Conservation (phyloP, 1,140 invertebrate species). For the Chlorops oryzae region DNA sequence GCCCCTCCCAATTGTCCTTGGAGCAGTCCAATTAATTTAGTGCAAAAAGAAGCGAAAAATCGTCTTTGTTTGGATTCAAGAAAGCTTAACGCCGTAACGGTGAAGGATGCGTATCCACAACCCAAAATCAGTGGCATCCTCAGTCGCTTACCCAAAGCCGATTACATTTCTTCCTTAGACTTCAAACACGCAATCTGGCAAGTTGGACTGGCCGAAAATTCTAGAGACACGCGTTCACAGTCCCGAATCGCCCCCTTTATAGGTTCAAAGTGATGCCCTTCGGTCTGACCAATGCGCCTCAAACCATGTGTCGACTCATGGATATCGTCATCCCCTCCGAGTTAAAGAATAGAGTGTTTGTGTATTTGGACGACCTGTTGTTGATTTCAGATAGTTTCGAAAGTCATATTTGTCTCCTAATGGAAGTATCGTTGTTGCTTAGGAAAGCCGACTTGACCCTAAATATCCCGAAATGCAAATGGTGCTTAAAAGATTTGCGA, state of each 20-base stretch:
- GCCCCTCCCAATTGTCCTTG: constrained; percentile 13
- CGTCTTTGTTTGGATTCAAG: constrained; percentile 11
- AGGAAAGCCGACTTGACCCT: constrained; percentile 7
- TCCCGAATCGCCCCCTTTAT: constrained; percentile 4
- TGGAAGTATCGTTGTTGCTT: constrained; percentile 1
- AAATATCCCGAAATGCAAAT: constrained; percentile 24
- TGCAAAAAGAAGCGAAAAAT: constrained; percentile 7
- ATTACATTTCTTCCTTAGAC: constrained; percentile 8
- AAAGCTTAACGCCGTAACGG: constrained; percentile 9
- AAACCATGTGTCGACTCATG: constrained; percentile 8
- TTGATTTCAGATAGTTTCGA: constrained; percentile 7
- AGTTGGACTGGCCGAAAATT: constrained; percentile 1
- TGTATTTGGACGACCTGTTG: constrained; percentile 13
- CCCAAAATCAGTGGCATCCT: constrained; percentile 10
- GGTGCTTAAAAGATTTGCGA: constrained; percentile 39
- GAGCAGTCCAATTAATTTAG: constrained; percentile 12
- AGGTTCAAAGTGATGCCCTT: constrained; percentile 10
- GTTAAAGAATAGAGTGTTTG: constrained; percentile 10
- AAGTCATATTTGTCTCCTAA: constrained; percentile 1
- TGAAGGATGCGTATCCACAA: constrained; percentile 12
- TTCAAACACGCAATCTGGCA: constrained; percentile 12
- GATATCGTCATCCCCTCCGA: constrained; percentile 3
- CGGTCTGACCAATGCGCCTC: constrained; percentile 4
- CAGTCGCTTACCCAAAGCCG: constrained; percentile 13
- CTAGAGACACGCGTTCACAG: constrained; percentile 8